Base-by-base conservation (phyloP, 2,888 invertebrate species). In the Caprella mutica region DNA sequence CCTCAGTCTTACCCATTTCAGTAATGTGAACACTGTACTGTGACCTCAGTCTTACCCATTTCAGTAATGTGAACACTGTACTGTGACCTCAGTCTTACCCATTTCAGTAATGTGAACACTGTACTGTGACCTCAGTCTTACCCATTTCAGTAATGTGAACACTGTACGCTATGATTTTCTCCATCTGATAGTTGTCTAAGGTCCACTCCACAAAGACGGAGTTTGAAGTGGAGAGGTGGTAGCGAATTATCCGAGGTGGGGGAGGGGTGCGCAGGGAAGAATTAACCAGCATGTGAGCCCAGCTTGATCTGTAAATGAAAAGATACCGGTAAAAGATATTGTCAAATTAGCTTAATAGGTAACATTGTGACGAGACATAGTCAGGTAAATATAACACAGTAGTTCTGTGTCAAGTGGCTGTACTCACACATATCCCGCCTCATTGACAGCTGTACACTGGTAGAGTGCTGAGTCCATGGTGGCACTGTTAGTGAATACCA, bases 391-490 rank as follows among this genome's bases (percentile, higher is more conserved):
- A n/a, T n/a, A n/a, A n/a, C n/a, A n/a, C n/a, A n/a, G n/a, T 17
- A 5, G 14, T 2, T 35, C 42, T 8, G 17, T 42, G 9, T 8
- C 12, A 6, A 44, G 29, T 23, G 21, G 19, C 29, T 33, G 21
- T 12, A 55, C 63, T 57, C 48, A 63, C 63, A 57, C 59, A 50
- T 59, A 56, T 55, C 63, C 63, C 14, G 59, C 63, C 12, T 57
- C 48, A 42, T 63, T 63, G 52, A 52, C 33, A 30, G 55, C 57
- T 33, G 59, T 46, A 38, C 59, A 63, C 55, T 63, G 63, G 50
- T 63, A 63, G 46, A 63, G 38, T 23, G 56, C 63, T 5, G 59
- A 54, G 59, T 63, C 63, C 6, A 57, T 52, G 9, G 57, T 57
- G 19, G 55, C 58, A 38, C 59, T 56, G 55, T 59, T 63, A 21